phyloP scores from a whole-genome alignment of 2,797 vertebrate genomes.

The Rhinophrynus dorsalis region DNA sequence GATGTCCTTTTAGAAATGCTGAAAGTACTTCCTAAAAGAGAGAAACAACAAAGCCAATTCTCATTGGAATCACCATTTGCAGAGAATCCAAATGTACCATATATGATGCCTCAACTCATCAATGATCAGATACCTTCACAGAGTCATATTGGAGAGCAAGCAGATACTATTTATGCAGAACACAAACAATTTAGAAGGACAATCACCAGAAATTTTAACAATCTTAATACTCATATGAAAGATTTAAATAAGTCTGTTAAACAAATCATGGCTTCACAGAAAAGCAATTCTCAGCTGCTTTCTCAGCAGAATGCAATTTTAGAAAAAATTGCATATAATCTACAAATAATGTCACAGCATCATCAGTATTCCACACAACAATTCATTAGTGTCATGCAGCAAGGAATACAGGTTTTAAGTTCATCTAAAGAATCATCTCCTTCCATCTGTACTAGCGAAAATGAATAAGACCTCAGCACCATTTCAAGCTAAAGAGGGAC shows the following conservation, averaged over 20 bases:
- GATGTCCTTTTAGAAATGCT: constrained; percentile 19
- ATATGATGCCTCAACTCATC: constrained; percentile 25
- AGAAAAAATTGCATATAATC: constrained; percentile 45
- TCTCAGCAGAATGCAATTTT: constrained; percentile 41
- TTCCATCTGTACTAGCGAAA: constrained; percentile 10
- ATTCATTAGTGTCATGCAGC: constrained; percentile 34
- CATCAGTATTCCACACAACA: constrained; percentile 30
- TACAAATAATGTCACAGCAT: constrained; percentile 35
- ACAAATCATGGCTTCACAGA: constrained; percentile 36
- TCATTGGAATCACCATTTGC: constrained; percentile 11
- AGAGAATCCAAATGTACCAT: constrained; percentile 26
- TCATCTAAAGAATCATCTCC: constrained; percentile 26
- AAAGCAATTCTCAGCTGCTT: constrained; percentile 29
- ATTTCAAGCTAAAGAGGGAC: constrained; percentile 25
- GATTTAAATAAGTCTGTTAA: constrained; percentile 41
- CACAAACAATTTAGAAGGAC: constrained; percentile 39
- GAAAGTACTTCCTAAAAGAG: constrained; percentile 6
- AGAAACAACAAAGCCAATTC: constrained; percentile 10
- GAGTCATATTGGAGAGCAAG: constrained; percentile 29
- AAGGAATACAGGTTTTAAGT: constrained; percentile 36
- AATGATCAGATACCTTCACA: constrained; percentile 31
- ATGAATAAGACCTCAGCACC: constrained; percentile 7
- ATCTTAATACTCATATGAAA: constrained; percentile 44
- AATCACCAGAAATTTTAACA: constrained; percentile 39
- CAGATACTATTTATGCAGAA: constrained; percentile 26